Conservation (phyloP, 2,113 vertebrate species). For the Fregetta grallaria region DNA sequence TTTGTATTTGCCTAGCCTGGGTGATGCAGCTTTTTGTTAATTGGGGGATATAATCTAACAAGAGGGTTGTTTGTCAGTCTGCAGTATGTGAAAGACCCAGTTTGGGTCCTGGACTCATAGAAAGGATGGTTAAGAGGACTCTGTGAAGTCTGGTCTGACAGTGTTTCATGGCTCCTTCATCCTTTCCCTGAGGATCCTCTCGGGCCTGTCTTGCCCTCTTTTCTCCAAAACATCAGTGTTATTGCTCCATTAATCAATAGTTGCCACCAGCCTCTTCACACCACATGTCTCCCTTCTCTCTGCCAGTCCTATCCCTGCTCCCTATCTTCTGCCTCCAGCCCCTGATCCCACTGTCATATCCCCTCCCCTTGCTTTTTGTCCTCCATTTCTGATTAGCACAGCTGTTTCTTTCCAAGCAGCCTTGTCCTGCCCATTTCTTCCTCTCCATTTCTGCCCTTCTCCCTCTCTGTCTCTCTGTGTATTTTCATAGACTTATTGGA, state of each 20-base stretch:
- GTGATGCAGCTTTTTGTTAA: neutral
- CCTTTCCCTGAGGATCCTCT: neutral
- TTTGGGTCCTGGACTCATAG: neutral
- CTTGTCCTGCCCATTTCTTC: neutral
- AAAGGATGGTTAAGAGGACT: neutral
- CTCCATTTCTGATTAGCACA: neutral
- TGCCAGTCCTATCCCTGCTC: neutral
- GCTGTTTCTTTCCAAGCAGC: neutral
- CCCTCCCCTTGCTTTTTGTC: neutral
- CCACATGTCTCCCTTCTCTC: neutral
- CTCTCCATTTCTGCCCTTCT: neutral
- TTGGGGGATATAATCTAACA: neutral
- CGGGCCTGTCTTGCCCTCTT: neutral
- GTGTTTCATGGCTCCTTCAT: neutral
- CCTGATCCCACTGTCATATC: neutral
- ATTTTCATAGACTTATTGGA: neutral
- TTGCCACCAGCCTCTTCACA: neutral
- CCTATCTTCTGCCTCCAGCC: neutral
- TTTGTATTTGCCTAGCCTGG: neutral
- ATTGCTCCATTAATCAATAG: neutral
- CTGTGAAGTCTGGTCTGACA: neutral
- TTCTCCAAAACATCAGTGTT: neutral
- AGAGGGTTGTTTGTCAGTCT: neutral
- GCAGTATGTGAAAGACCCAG: neutral
- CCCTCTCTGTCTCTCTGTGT: neutral